Base-by-base conservation (phyloP, 2,113 vertebrate species). In the Prunella himalayana region DNA sequence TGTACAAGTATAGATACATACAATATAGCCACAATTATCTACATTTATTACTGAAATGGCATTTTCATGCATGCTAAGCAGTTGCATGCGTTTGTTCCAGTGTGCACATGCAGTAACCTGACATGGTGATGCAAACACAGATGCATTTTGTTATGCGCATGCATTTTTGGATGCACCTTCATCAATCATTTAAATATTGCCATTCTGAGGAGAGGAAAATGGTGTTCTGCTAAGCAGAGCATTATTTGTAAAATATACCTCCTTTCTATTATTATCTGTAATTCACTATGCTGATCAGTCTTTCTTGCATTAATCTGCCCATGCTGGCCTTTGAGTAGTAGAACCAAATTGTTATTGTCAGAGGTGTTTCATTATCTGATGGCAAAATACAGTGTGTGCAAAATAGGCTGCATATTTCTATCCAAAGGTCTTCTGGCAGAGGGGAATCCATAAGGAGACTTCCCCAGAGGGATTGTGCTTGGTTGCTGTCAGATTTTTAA, bases 1-100 rank as follows among this genome's bases (percentile, higher is more conserved):
- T 97, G 85, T 96, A 96, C 90, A 97, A 95, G 96, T 97, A 95
- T 94, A 96, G 95, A 93, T 90, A 63, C 84, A 96, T 95, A 81
- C 49, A 66, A 51, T 90, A 94, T 93, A 93, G 95, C 78, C 92
- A 92, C 93, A 86, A 75, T 81, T 95, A 82, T 61, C 44, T 96
- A 86, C 91, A 71, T 96, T 93, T 92, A 87, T 75, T 94, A 77
- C 35, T 88, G 85, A 96, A 95, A 95, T 88, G 90, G 75, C 90
- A 96, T 96, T 95, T 90, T 89, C 92, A 75, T 95, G 93, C 95
- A 96, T 96, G 90, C 82, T 90, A 10, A 94, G 93, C 93, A 96
- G 90, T 96, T 96, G 93, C 93, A 96, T 97, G 95, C 10, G 23
- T 94, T 94, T 93, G 94, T 93, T 94, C 71, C 69, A 70, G 90